Conservation (phyloP, 2,113 vertebrate species). For the Cnemophilus loriae region DNA sequence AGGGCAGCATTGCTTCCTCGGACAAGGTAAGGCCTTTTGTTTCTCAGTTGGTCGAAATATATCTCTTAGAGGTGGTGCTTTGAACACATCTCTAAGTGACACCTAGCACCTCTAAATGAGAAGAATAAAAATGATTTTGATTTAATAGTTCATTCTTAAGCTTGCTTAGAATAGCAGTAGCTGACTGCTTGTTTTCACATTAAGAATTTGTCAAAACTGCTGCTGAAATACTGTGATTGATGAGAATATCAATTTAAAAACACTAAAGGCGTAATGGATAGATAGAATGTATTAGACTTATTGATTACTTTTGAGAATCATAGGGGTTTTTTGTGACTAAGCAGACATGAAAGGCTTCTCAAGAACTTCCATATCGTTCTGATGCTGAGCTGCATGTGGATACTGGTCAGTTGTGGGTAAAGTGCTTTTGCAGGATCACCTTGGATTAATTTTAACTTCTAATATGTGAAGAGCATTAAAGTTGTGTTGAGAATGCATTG, state of each 20-base stretch:
- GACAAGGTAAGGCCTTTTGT: conserved; percentile 53
- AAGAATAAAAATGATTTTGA: background rate
- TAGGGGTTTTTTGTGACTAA: background rate
- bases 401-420: background rate
- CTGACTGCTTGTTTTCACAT: background rate
- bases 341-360: background rate
- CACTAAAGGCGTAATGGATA: background rate
- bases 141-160: background rate
- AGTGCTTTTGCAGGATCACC: background rate
- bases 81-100: background rate
- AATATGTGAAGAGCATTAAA: background rate
- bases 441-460: background rate
- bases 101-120: background rate
- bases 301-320: background rate
- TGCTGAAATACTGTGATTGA: background rate
- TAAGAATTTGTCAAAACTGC: background rate
- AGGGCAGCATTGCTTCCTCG: background rate
- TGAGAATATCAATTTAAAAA: background rate
- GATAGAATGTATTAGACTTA: background rate
- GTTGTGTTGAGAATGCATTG: background rate
- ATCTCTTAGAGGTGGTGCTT: background rate
- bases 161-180: background rate
- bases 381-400: background rate
- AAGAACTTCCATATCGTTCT: background rate
- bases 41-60: background rate